These are phyloP conservation scores for Hemiprocne comata DNA, from an alignment of 2,113 vertebrate genomes.

Conservation along the genomic window DNA sequence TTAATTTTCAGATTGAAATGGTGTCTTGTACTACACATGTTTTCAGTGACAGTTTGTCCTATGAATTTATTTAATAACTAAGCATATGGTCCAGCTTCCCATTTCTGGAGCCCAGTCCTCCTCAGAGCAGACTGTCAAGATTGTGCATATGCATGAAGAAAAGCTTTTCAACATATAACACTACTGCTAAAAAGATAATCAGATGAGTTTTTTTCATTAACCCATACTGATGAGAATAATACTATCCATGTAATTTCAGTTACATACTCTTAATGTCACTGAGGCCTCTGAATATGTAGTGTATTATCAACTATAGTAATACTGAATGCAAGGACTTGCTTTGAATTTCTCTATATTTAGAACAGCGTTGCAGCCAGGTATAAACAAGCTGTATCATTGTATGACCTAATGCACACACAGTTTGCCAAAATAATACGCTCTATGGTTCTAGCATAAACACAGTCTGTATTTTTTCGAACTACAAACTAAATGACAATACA, in stretches of 20 bases:
- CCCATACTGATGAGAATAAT: conserved; percentile 26
- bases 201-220: conserved; percentile 66
- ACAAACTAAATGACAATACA: not conserved
- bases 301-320: conserved; percentile 46
- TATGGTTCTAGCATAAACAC: not conserved
- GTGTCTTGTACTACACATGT: conserved; percentile 47
- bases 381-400: not conserved
- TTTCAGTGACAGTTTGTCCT: conserved; percentile 43
- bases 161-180: not conserved
- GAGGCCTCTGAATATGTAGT: conserved; percentile 57
- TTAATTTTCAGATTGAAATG: conserved; percentile 62
- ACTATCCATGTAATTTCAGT: conserved; percentile 43
- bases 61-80: conserved; percentile 60
- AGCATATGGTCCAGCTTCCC: conserved; percentile 22
- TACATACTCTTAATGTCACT: not conserved
- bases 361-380: not conserved
- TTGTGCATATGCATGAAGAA: not conserved
- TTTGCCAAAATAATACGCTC: not conserved
- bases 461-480: not conserved
- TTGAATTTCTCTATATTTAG: not conserved
- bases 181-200: conserved; percentile 32
- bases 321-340: not conserved
- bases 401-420: not conserved
- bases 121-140: not conserved
- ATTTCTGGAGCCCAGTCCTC: not conserved